Conservation (phyloP, 1,140 invertebrate species). For the Drosophila rufa region DNA sequence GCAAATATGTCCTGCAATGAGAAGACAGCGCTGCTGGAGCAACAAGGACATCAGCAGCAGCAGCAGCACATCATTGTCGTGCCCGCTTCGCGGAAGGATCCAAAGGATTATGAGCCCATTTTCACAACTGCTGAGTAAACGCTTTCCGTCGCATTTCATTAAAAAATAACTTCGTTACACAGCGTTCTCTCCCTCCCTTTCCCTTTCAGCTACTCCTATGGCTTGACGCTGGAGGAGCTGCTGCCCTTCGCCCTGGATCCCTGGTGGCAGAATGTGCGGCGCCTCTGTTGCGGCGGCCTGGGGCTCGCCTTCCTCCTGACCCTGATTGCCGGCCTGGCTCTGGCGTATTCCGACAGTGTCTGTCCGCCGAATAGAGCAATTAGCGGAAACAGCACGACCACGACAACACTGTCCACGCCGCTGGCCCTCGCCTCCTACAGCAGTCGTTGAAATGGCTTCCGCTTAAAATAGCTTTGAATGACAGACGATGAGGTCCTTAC, state of each 20-base stretch:
- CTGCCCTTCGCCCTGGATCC: constrained; percentile 73
- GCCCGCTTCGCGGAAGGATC: constrained; percentile 52
- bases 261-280: constrained; percentile 74
- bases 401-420: constrained; percentile 13
- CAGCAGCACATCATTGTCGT: constrained; percentile 62
- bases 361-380: constrained; percentile 34
- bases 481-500: too few relatives aligned
- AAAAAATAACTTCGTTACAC: constrained; percentile 75
- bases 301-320: constrained; percentile 69
- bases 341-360: constrained; percentile 55
- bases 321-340: constrained; percentile 54
- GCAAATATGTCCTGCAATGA: constrained; percentile 73
- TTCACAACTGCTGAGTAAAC: constrained; percentile 80
- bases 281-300: constrained; percentile 56
- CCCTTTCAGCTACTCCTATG: constrained; percentile 56
- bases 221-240: constrained; percentile 72
- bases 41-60: constrained; percentile 53
- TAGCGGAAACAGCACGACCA: constrained; percentile 21
- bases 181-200: background rate
- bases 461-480: too few relatives aligned
- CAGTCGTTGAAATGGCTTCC: constrained; percentile 2
- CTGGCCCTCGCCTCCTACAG: constrained; percentile 45
- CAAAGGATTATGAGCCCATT: constrained; percentile 77
- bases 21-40: constrained; percentile 66
- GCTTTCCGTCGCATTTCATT: constrained; percentile 77